Evolutionary conservation across 2,113 vertebrate species (phyloP).

Genomic region (Oreochromis aureus): DNA sequence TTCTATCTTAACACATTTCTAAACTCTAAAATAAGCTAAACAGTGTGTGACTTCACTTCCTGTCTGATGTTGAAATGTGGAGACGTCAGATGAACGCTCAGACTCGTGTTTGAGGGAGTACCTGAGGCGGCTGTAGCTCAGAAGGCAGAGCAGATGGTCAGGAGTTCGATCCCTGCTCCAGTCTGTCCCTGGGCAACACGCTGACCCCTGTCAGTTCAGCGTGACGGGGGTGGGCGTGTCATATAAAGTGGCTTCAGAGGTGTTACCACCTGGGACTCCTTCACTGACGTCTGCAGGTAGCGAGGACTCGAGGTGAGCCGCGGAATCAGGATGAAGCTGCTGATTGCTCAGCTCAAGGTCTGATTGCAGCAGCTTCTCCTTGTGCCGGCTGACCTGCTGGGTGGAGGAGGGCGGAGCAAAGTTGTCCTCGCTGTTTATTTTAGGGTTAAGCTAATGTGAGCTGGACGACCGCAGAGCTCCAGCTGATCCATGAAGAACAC

Average conservation of each 20-base stretch:
- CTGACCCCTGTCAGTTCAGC: background rate
- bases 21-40: no score
- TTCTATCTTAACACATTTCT: no score
- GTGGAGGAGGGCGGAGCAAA: background rate
- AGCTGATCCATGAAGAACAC: background rate
- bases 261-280: background rate
- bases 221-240: background rate
- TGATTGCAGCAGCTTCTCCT: background rate
- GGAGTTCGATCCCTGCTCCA: background rate
- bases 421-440: background rate
- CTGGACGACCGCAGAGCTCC: background rate
- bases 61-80: background rate
- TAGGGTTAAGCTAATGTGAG: background rate
- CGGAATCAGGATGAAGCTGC: background rate
- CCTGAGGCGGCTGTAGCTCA: background rate
- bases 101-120: background rate
- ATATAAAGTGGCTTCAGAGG: background rate
- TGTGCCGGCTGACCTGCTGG: background rate
- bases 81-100: accelerated
- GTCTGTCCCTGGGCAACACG: background rate
- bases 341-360: background rate
- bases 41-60: background rate
- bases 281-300: background rate
- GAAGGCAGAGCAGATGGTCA: background rate
- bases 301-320: background rate